Base-by-base conservation (phyloP, 2,797 vertebrate genomes). In the Lutjanus campechanus region DNA sequence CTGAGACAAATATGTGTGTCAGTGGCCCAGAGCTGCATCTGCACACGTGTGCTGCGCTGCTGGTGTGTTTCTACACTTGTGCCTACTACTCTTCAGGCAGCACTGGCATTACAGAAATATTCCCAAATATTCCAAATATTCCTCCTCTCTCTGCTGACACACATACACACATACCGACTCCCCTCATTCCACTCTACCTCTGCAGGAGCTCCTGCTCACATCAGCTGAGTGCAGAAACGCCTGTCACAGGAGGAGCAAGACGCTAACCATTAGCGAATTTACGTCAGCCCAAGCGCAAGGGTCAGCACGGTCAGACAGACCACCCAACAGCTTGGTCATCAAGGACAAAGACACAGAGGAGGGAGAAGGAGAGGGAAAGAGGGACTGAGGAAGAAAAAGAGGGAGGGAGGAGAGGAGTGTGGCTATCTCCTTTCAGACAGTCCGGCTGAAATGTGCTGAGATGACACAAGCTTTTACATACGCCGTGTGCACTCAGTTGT, bases 261-360 rank as follows among this genome's bases (percentile, higher is more conserved):
- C 68, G 75, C 83, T 89, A 91, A 93, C 89, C 90, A 90, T 94
- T 92, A 93, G 91, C 73, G 40, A 93, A 92, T 94, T 93, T 92
- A 93, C 89, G 82, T 94, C 92, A 92, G 88, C 64, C 68, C 49
- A 50, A 90, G 87, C 77, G 0, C 85, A 84, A 83, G 88, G 91
- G 92, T 94, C 93, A 93, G 76, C 8, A 50, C 74, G 87, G 92
- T 93, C 94, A 93, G 85, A 87, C 83, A 7, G 93, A 91, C 91
- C 92, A 92, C 90, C 91, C 91, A 93, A 90, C 87, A 83, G 91
- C 90, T 87, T 90, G 86, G 86, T 91, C 91, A 91, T 91, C 89
- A 93, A 94, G 93, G 92, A 91, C 90, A 90, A 93, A 91, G 81
- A 78, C 83, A 71, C 44, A 40, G 72, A 82, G 67, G 82, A 81